Percentiles rank a stretch among this genome's conserved stretches.
Evolutionary conservation across 2,113 vertebrate genomes (phyloP).

Genomic region (Columba livia): DNA sequence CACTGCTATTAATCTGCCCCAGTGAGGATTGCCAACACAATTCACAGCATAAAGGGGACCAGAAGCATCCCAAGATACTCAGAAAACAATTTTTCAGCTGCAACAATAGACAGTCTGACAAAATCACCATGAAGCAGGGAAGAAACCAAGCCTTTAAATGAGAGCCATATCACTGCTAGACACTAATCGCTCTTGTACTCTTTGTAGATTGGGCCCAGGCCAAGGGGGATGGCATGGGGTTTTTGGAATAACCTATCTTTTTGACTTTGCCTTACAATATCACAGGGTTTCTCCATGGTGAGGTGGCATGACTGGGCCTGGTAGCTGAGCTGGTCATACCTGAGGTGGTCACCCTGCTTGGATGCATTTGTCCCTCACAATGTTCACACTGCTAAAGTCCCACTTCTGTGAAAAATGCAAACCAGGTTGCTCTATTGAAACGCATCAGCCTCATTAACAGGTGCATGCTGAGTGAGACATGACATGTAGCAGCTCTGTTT

Average conservation of each 20-base stretch:
- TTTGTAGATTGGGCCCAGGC: neutral
- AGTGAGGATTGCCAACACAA: neutral
- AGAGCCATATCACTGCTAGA: neutral
- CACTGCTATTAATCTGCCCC: neutral
- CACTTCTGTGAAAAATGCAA: slow-evolving; percentile 59
- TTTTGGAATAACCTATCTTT: neutral
- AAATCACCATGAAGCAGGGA: neutral
- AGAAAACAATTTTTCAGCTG: neutral
- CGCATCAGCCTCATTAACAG: slow-evolving; percentile 58
- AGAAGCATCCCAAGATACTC: neutral
- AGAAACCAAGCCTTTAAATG: neutral
- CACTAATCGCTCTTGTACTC: neutral
- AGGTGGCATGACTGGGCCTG: neutral
- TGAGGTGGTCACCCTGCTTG: slow-evolving; percentile 36
- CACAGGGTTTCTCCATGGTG: neutral
- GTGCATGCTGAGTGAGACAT: neutral
- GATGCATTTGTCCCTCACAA: slow-evolving; percentile 57
- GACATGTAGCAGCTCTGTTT: neutral
- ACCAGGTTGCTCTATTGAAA: slow-evolving; percentile 30
- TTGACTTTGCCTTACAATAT: neutral
- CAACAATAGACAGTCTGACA: neutral
- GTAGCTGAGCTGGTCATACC: neutral
- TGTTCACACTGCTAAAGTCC: slow-evolving; percentile 36
- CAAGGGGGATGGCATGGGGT: neutral
- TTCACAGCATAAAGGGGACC: neutral